Evolutionary conservation across 35 echinoderm and acorn worm genomes (phyloP).

Genomic region (Heliocidaris tuberculata): DNA sequence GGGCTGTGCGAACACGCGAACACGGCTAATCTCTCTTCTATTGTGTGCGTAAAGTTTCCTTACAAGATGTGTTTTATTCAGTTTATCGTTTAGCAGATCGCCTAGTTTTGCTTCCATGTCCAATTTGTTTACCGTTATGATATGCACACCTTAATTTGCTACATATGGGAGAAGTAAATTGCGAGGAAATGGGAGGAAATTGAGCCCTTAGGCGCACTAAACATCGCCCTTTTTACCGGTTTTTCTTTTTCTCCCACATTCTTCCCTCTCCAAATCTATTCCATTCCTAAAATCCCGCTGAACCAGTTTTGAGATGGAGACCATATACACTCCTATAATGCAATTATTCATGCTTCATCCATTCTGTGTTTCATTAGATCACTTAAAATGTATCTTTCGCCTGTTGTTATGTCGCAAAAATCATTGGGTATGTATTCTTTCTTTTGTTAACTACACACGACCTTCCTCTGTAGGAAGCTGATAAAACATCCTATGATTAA

Average conservation of each 20-base stretch:
- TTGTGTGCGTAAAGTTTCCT: not conserved
- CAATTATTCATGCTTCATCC: not conserved
- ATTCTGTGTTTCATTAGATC: not conserved
- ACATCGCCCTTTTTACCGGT: not conserved
- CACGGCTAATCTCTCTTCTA: not conserved
- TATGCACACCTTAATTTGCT: not conserved
- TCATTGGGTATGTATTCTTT: not conserved
- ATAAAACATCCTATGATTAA: not conserved
- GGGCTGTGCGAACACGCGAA: too few species aligned
- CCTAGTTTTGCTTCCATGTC: not conserved
- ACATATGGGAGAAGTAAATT: constrained; percentile 10
- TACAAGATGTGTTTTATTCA: not conserved
- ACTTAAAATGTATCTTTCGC: not conserved
- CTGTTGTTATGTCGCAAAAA: not conserved
- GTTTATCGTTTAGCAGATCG: not conserved
- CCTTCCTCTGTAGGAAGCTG: not conserved
- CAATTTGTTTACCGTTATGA: constrained; percentile 22
- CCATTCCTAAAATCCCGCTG: not conserved
- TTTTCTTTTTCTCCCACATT: not conserved
- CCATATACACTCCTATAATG: not conserved
- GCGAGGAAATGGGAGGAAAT: constrained; percentile 7
- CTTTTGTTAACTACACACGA: not conserved
- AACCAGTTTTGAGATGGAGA: not conserved
- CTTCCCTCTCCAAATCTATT: not conserved
- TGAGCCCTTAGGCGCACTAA: not conserved